A percentile compares a stretch with the other conserved stretches of the same genome.
phyloP scores from a whole-genome alignment of 2,797 vertebrate genomes.

The Spatula clypeata region DNA sequence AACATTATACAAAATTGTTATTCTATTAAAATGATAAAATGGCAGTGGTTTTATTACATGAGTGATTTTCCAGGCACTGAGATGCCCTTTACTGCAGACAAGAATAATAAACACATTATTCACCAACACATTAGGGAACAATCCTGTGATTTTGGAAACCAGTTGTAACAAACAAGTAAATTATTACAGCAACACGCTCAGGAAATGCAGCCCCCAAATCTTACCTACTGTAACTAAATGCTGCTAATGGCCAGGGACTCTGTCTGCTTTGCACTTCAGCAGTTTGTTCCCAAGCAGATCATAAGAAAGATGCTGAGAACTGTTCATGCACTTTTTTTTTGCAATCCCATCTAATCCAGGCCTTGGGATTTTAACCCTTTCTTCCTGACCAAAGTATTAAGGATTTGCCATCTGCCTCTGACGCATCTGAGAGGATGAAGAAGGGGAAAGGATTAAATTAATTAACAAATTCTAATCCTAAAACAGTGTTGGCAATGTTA shows the following conservation, averaged over 20 bases:
- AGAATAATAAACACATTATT: constrained; percentile 66
- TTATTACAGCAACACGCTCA: constrained; percentile 17
- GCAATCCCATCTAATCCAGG: constrained; percentile 55
- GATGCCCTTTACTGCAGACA: constrained; percentile 58
- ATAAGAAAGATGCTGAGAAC: background rate
- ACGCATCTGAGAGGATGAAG: background rate
- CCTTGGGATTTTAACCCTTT: constrained; percentile 74
- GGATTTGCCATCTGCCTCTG: constrained; percentile 57
- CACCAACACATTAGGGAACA: constrained; percentile 48
- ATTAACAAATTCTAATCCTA: constrained; percentile 69
- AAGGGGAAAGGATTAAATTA: constrained; percentile 67
- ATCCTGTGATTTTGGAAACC: constrained; percentile 40
- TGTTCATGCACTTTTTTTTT: background rate
- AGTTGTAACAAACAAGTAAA: constrained; percentile 34
- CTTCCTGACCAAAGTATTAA: constrained; percentile 9
- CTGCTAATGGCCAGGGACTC: constrained; percentile 32
- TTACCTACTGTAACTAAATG: constrained; percentile 26
- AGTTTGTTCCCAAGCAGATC: background rate
- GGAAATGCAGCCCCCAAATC: constrained; percentile 16
- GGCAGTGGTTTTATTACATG: constrained; percentile 65
- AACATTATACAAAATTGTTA: constrained; percentile 56
- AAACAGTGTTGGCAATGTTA: background rate
- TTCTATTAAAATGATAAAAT: constrained; percentile 71
- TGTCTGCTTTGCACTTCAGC: constrained; percentile 11
- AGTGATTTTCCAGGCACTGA: constrained; percentile 64